phyloP scores from a whole-genome alignment of 2,888 invertebrate genomes.

The Cheilosia pagana region DNA sequence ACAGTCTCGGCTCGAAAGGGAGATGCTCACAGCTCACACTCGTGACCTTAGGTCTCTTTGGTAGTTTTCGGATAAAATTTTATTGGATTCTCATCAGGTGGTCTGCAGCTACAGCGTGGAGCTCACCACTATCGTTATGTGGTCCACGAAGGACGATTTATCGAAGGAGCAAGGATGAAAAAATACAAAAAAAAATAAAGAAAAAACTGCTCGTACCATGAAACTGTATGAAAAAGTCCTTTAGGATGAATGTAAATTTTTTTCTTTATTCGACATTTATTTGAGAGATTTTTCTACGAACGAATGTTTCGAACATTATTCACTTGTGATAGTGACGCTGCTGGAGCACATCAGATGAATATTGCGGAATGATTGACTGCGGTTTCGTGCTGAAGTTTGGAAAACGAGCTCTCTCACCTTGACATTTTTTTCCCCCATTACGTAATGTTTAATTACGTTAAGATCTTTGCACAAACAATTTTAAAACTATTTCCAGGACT shows the following conservation, averaged over 20 bases:
- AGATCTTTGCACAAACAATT: not conserved
- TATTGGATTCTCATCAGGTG: slow-evolving; percentile 73
- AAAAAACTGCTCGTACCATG: slow-evolving; percentile 10
- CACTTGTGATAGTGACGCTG: slow-evolving; percentile 3
- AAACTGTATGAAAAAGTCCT: slow-evolving; percentile 50
- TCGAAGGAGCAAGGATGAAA: slow-evolving; percentile 26
- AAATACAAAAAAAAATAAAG: slow-evolving; percentile 7
- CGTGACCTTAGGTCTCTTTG: slow-evolving; percentile 60
- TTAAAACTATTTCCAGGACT: slow-evolving; percentile 17
- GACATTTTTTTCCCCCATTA: not conserved
- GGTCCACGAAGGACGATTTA: slow-evolving; percentile 63
- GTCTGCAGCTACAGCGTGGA: slow-evolving; percentile 17
- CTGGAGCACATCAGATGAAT: slow-evolving; percentile 9
- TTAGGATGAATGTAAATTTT: slow-evolving; percentile 56
- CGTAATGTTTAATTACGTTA: not conserved
- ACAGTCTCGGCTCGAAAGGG: not conserved
- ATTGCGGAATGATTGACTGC: slow-evolving; percentile 23
- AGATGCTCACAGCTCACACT: slow-evolving; percentile 7
- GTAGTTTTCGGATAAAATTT: slow-evolving; percentile 71
- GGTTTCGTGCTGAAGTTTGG: slow-evolving; percentile 12
- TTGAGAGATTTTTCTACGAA: slow-evolving; percentile 42
- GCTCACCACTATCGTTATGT: slow-evolving; percentile 54
- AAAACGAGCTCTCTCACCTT: not conserved
- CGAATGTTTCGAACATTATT: slow-evolving; percentile 24
- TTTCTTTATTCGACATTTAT: slow-evolving; percentile 60